Conservation (phyloP, 2,888 invertebrate species). For the Tryphoninae sp. region DNA sequence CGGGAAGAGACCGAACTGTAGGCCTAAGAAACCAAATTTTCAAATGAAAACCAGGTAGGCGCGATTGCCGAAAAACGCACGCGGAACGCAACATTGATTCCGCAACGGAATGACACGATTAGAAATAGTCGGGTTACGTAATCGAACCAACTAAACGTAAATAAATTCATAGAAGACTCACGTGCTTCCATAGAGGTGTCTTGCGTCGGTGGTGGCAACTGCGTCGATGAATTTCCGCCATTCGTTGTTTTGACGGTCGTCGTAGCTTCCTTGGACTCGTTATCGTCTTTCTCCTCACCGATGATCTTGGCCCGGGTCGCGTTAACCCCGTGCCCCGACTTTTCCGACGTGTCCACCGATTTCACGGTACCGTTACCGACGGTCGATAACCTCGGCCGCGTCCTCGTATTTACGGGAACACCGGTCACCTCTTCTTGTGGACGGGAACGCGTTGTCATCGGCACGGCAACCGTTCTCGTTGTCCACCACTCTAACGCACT, state of each 20-base stretch:
- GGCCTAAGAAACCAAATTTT: neutral
- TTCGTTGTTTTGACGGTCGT: slow-evolving; percentile 62
- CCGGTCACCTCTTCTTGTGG: slow-evolving; percentile 75
- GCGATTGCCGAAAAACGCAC: too few species aligned
- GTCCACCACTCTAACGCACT: slow-evolving; percentile 66
- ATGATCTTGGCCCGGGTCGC: slow-evolving; percentile 70
- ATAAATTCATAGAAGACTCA: slow-evolving; percentile 66
- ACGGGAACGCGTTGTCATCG: slow-evolving; percentile 78
- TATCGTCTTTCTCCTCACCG: slow-evolving; percentile 57
- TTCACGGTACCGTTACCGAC: slow-evolving; percentile 40
- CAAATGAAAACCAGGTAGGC: too few species aligned
- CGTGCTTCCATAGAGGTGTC: slow-evolving; percentile 79
- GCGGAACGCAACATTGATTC: too few species aligned
- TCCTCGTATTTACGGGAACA: slow-evolving; percentile 73
- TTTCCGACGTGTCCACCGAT: slow-evolving; percentile 63
- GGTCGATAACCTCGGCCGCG: slow-evolving; percentile 69
- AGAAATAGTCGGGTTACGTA: too few species aligned
- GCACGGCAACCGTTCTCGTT: slow-evolving; percentile 75
- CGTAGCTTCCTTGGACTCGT: slow-evolving; percentile 55
- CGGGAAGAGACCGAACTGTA: neutral
- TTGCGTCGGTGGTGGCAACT: slow-evolving; percentile 74
- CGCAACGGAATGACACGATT: too few species aligned
- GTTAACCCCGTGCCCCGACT: slow-evolving; percentile 63
- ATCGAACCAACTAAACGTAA: neutral
- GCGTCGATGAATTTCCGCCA: slow-evolving; percentile 70